phyloP scores from a whole-genome alignment of 2,888 invertebrate genomes.

The Calameuta filiformis region DNA sequence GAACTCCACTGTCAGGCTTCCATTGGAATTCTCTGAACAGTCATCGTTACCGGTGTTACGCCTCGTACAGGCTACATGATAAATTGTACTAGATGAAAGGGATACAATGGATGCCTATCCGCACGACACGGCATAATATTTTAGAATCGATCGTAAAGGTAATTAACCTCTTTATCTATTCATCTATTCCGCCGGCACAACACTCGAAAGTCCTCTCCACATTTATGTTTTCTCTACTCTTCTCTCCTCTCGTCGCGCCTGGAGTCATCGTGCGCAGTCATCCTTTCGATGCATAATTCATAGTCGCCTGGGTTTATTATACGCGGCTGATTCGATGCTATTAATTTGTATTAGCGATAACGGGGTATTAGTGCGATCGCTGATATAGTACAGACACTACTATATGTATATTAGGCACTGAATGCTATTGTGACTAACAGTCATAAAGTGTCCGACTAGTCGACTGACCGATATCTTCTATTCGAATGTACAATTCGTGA shows the following conservation, averaged over 20 bases:
- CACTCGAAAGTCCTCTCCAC: background rate
- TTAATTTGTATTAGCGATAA: slow-evolving; percentile 53
- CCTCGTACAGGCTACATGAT: background rate
- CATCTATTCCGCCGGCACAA: slow-evolving; percentile 14
- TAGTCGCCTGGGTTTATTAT: slow-evolving; percentile 46
- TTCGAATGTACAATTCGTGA: background rate
- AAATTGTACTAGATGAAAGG: background rate
- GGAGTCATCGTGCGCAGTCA: slow-evolving; percentile 30
- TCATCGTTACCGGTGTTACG: background rate
- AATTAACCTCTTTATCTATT: slow-evolving; percentile 22
- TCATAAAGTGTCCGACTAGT: background rate
- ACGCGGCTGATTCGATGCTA: slow-evolving; percentile 48
- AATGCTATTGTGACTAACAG: background rate
- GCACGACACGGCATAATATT: slow-evolving; percentile 4
- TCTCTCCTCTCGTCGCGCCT: background rate
- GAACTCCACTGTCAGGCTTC: background rate
- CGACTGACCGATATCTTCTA: background rate
- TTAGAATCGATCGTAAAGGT: slow-evolving; percentile 11
- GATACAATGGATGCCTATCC: background rate
- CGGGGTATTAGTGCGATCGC: slow-evolving; percentile 32
- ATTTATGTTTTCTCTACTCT: background rate
- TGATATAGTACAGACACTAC: background rate
- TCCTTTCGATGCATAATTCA: slow-evolving; percentile 48
- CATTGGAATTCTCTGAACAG: background rate
- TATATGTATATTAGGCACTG: background rate